Evolutionary conservation across 2,797 vertebrate species (phyloP).

Genomic region (Zonotrichia albicollis): DNA sequence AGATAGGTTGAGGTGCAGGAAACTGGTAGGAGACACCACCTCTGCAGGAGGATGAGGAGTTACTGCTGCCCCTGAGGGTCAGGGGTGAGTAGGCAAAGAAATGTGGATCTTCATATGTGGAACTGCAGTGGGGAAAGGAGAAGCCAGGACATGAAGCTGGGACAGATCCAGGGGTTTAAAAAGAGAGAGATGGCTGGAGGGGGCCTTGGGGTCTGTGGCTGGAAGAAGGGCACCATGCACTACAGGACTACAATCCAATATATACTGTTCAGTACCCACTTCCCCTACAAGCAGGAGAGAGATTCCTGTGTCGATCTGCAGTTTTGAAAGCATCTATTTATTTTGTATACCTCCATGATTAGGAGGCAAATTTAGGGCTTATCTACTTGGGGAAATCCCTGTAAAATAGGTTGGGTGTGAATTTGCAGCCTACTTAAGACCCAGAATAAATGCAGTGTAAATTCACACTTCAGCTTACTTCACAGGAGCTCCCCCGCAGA

Average conservation of each 20-base stretch:
- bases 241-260: neutral
- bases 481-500: slow-evolving; percentile 64
- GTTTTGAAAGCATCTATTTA: slow-evolving; percentile 40
- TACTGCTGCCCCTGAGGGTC: neutral
- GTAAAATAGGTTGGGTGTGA: slow-evolving; percentile 45
- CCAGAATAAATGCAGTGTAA: slow-evolving; percentile 47
- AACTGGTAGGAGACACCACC: neutral
- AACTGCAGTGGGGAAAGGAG: neutral
- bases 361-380: slow-evolving; percentile 33
- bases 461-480: slow-evolving; percentile 65
- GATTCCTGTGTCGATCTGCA: neutral
- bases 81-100: neutral
- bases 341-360: slow-evolving; percentile 41
- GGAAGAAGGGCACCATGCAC: neutral
- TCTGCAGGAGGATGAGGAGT: neutral
- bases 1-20: neutral
- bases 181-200: neutral
- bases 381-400: slow-evolving; percentile 62
- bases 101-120: neutral
- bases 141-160: neutral
- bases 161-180: neutral
- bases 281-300: neutral
- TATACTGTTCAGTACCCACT: neutral
- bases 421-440: slow-evolving; percentile 61
- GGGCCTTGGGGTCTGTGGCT: neutral